Conservation (phyloP, 1,140 invertebrate genomes). For the Megalonaias nervosa region DNA sequence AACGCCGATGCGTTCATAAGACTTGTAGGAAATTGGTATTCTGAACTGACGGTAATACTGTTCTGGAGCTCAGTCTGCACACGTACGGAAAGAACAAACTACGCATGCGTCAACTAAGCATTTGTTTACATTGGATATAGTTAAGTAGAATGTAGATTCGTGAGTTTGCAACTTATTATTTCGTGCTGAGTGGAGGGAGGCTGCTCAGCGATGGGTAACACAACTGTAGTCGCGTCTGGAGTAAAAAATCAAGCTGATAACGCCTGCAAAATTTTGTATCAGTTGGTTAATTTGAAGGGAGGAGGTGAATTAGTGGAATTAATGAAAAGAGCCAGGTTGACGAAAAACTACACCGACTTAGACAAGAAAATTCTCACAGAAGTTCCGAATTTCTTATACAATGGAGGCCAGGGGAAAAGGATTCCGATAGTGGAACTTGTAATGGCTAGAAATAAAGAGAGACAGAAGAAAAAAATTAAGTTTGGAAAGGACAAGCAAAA, state of each 20-base stretch:
- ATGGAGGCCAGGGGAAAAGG: conserved; percentile 90
- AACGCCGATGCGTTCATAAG: conserved; percentile 1
- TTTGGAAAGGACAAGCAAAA: conserved; percentile 55
- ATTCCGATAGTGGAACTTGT: conserved; percentile 91
- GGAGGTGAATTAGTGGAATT: conserved; percentile 92
- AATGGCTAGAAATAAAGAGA: conserved; percentile 82
- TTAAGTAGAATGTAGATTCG: background rate
- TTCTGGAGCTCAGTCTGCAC: conserved; percentile 14
- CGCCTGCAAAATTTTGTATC: conserved; percentile 59
- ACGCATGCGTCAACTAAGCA: conserved; percentile 32
- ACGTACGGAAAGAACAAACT: too few species aligned
- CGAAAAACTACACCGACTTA: conserved; percentile 74
- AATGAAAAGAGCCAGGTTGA: conserved; percentile 82
- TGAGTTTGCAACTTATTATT: background rate
- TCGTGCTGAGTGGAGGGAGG: background rate
- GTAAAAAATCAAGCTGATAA: conserved; percentile 66
- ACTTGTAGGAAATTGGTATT: too few species aligned
- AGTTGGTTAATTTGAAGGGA: conserved; percentile 74
- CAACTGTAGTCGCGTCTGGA: conserved; percentile 55
- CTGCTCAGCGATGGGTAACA: conserved; percentile 53
- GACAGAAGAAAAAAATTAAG: conserved; percentile 47
- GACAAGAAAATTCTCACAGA: conserved; percentile 79
- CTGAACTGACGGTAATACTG: background rate
- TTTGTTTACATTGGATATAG: conserved; percentile 46
- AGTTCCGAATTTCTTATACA: conserved; percentile 93